Percentiles rank a stretch among this genome's conserved stretches.
Conservation (phyloP, 2,888 invertebrate genomes). For the Augiades crinisus region DNA sequence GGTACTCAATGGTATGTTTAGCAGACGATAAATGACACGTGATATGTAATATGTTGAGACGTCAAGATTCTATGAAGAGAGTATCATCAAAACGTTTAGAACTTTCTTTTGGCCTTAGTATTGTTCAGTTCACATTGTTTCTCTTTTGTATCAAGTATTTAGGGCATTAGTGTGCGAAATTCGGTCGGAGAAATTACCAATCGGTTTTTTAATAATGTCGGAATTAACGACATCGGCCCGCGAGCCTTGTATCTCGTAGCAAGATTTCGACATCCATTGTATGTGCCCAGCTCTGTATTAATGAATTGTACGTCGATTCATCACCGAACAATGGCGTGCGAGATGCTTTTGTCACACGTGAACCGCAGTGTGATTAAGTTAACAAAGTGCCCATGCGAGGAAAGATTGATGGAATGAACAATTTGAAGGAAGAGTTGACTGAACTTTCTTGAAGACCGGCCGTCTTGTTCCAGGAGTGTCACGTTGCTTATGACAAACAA, state of each 20-base stretch:
- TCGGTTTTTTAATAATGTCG: slow-evolving; percentile 18
- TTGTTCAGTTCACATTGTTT: not conserved
- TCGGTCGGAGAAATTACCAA: slow-evolving; percentile 11
- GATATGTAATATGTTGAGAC: no score
- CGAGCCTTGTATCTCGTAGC: slow-evolving; percentile 12
- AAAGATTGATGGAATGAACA: slow-evolving; percentile 43
- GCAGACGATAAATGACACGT: no score
- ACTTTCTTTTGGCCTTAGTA: no score
- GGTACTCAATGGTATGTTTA: no score
- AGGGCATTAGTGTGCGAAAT: not conserved
- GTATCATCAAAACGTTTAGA: no score
- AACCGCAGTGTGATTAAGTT: slow-evolving; percentile 48
- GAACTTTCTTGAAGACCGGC: no score
- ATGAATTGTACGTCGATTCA: slow-evolving; percentile 46
- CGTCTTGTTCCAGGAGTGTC: no score
- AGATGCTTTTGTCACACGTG: slow-evolving; percentile 50
- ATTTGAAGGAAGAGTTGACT: slow-evolving; percentile 31
- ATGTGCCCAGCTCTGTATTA: slow-evolving; percentile 38
- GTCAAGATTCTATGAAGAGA: no score
- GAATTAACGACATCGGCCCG: slow-evolving; percentile 10
- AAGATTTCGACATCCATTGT: slow-evolving; percentile 49
- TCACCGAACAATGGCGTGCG: slow-evolving; percentile 46
- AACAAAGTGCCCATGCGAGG: slow-evolving; percentile 40
- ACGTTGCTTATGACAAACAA: no score
- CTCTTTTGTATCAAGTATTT: not conserved